phyloP scores from a whole-genome alignment of 2,888 invertebrate species.

The Melinaea menophilus region DNA sequence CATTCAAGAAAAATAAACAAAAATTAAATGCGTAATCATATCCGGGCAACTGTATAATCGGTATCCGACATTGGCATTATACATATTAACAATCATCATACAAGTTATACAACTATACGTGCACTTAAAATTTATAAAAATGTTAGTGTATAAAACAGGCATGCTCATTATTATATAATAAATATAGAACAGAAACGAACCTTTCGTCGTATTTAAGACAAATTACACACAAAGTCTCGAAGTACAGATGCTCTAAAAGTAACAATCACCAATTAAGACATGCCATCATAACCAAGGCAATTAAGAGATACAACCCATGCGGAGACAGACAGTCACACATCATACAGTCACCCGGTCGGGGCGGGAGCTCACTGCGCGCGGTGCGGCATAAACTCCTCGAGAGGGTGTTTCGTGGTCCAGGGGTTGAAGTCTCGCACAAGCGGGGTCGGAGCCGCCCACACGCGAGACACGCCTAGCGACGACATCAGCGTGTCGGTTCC shows the following conservation, averaged over 20 bases:
- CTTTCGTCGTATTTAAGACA: too few species aligned
- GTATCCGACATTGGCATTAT: neutral
- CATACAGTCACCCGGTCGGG: constrained; percentile 25
- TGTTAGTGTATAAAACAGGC: neutral
- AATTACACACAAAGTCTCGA: neutral
- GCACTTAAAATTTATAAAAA: neutral
- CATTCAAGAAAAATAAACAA: constrained; percentile 41
- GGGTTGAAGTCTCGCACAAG: constrained; percentile 59
- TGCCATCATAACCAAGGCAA: too few species aligned
- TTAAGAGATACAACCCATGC: neutral
- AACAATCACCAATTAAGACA: neutral
- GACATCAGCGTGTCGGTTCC: constrained; percentile 49
- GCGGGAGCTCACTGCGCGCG: constrained; percentile 27
- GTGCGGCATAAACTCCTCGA: constrained; percentile 58
- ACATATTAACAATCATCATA: neutral
- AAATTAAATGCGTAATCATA: constrained; percentile 34
- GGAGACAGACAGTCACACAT: neutral
- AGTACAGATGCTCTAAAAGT: neutral
- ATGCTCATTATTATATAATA: neutral
- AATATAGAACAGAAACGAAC: too few species aligned
- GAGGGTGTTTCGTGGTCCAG: constrained; percentile 65
- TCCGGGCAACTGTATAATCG: constrained; percentile 18
- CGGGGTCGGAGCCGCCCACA: constrained; percentile 37
- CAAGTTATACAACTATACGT: neutral
- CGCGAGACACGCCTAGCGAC: constrained; percentile 40